Percentiles rank a stretch among this genome's conserved stretches.
Conservation (phyloP, 2,797 vertebrate genomes). For the Anguilla anguilla region DNA sequence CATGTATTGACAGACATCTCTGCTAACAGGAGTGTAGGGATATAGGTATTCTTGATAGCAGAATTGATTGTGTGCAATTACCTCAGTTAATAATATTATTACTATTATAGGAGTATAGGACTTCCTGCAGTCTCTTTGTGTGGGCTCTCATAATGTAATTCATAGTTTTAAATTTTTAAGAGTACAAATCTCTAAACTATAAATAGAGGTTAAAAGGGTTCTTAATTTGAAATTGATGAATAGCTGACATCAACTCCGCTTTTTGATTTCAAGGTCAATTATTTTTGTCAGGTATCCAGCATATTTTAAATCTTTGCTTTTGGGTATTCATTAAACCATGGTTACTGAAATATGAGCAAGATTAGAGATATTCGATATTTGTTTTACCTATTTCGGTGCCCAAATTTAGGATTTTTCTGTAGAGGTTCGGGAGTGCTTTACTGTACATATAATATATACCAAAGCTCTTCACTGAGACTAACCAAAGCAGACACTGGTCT, state of each 20-base stretch:
- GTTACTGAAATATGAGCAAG: neutral
- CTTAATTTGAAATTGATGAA: slow-evolving; percentile 7
- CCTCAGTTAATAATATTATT: neutral
- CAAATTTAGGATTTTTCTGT: neutral
- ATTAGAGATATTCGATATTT: neutral
- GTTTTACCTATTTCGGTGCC: neutral
- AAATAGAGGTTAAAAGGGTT: slow-evolving; percentile 2
- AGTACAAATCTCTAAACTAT: neutral
- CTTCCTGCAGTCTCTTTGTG: neutral
- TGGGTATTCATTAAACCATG: neutral
- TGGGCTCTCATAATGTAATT: neutral
- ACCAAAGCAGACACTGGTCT: too few species aligned
- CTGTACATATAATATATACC: too few species aligned
- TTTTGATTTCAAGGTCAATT: neutral
- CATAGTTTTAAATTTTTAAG: neutral
- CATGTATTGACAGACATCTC: neutral
- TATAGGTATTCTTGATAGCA: neutral
- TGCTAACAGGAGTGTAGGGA: neutral
- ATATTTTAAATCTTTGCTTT: neutral
- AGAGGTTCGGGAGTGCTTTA: neutral
- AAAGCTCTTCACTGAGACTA: too few species aligned
- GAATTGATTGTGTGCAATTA: neutral
- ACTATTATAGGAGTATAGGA: neutral
- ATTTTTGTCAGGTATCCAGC: neutral
- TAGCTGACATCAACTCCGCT: neutral